Evolutionary conservation across 2,888 invertebrate species (phyloP).

Genomic region (Meandrusa payeni): DNA sequence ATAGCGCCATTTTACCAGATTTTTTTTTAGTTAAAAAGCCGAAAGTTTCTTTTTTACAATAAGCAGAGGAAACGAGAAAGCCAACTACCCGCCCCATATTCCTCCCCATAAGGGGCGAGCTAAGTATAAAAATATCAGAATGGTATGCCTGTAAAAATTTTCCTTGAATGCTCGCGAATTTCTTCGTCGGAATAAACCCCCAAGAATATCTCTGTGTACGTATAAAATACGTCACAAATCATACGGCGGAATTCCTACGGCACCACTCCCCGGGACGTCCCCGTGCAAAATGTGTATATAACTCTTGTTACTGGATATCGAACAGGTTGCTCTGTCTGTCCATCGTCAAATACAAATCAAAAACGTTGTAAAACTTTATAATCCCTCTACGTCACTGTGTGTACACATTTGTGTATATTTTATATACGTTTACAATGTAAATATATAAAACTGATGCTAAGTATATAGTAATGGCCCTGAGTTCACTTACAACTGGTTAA

Average conservation of each 20-base stretch:
- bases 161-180: constrained; percentile 10
- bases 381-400: too few species aligned
- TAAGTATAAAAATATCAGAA: constrained; percentile 16
- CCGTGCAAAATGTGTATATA: constrained; percentile 18
- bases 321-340: background rate
- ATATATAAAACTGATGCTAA: too few species aligned
- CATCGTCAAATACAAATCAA: too few species aligned
- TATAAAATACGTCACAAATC: constrained; percentile 70
- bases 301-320: background rate
- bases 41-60: background rate
- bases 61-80: constrained; percentile 7
- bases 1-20: too few species aligned
- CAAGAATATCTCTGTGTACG: constrained; percentile 17
- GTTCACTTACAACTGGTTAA: too few species aligned
- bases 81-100: background rate
- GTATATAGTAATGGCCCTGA: too few species aligned
- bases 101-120: constrained; percentile 3
- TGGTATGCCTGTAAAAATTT: constrained; percentile 14
- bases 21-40: too few species aligned
- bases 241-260: constrained; percentile 77
- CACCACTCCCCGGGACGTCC: constrained; percentile 25
- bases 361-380: too few species aligned
- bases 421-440: too few species aligned
- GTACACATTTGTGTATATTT: too few species aligned
- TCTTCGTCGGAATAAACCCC: constrained; percentile 12